Base-by-base conservation (phyloP, 1,140 invertebrate genomes). In the Sinella curviseta region DNA sequence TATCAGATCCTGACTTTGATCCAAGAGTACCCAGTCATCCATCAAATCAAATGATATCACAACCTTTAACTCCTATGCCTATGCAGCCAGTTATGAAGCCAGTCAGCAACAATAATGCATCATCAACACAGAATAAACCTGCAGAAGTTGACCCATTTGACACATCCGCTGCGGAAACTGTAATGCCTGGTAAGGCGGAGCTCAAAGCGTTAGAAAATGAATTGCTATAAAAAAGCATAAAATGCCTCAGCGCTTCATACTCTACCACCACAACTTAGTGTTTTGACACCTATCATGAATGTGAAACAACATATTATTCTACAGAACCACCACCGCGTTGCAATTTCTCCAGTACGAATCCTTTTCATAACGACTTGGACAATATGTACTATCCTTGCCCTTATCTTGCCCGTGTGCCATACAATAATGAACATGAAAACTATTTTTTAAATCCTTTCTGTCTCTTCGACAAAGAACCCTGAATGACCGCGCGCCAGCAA, bases 71-170 rank as follows among this genome's bases (percentile, higher is more conserved):
- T 8, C 31, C 36, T 54, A 8, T 70, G n/a, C 54, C 54, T 12
- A 17, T 24, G 17, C 33, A 65, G 2, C 34, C 70, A 20, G 31
- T 75, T 24, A 1, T 36, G 36, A 4, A 36, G 36, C 24, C 34
- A 8, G 28, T 78, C 1, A 28, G 67, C 60, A 48, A 55, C 16
- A 74, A 26, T 24, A 33, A 8, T 20, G 4, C 30, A 16, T 36
- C 67, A 20, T 48, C 20, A 20, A n/a, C n/a, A n/a, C n/a, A n/a
- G n/a, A n/a, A n/a, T 28, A 75, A 74, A 34, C 80, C 82, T n/a
- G 82, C 84, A n/a, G 84, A 84, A 31, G 76, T 80, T 31, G 86
- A 86, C 78, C 86, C 86, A n/a, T 86, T 86, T 82, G 86, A 86
- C 78, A 86, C 86, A 17, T 83, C 85, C 30, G 83, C 84, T 73